Base-by-base conservation (phyloP, 2,113 vertebrate genomes). In the Australoheros scitulus region DNA sequence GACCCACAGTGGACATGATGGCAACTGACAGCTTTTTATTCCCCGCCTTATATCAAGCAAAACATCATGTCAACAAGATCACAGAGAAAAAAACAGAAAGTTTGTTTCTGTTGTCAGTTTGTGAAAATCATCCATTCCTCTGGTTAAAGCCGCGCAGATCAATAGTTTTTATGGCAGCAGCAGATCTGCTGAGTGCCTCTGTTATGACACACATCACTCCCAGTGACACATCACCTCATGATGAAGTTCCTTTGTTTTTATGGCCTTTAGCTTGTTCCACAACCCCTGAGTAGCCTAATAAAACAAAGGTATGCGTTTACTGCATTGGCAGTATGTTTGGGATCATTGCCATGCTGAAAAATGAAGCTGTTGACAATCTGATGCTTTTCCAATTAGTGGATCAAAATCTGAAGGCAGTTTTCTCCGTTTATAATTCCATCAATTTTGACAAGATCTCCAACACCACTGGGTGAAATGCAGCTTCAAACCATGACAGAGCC, bases 1-100 rank as follows among this genome's bases (percentile, higher is more conserved):
- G 76, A 88, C 83, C 80, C 80, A 83, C 50, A 80, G 83, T 78
- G 81, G 81, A 63, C 79, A 38, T 77, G 34, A 76, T 58, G 32
- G 52, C 57, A 79, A 79, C 52, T 50, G 32, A 26, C 56, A 38
- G 20, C 6, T 9, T 58, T 61, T 43, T 32, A 64, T 41, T 20
- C 3, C 32, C 34, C 32, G 41, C 11, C 3, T 76, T n/a, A 58
- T 24, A 47, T 5, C 41, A 74, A 17, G 68, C 4, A 34, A 72
- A 29, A 14, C 18, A 14, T 52, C 68, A 55, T 5, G 68, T 55
- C 26, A 14, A 72, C 47, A n/a, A 34, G 47, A 72, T 50, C 26
- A 55, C 47, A 72, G 8, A 47, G 20, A n/a, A 52, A 32, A 72
- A n/a, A 17, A 10, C 50, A n/a, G 47, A 52, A 55, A 72, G 26